Base-by-base conservation (phyloP, 2,797 vertebrate species). In the Acipenser oxyrinchus region DNA sequence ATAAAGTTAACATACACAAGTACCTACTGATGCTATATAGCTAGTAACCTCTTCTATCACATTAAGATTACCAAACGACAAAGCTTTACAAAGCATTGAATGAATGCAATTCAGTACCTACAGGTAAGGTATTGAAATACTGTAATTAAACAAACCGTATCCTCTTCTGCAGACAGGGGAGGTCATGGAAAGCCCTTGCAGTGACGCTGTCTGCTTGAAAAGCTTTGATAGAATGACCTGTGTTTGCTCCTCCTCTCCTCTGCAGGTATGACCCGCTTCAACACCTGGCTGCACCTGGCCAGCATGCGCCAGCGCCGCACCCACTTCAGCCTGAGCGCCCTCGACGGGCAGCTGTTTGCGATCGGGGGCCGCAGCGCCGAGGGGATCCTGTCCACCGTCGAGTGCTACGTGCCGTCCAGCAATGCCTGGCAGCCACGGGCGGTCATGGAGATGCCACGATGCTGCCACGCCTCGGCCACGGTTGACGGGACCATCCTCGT, bases 261-360 rank as follows among this genome's bases (percentile, higher is more conserved):
- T 5, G 11, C 77, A 94, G 92, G 75, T 93, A 91, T 0, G 92
- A 94, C 70, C 90, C 91, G 90, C 66, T 94, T 94, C 78, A 90
- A 92, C 81, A 89, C 86, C 66, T 93, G 92, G 92, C 83, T 94
- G 62, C 93, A 94, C 76, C 75, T 94, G 78, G 81, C 88, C 77
- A 87, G 88, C 81, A 93, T 91, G 92, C 86, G 87, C 6, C 91
- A 93, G 73, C 85, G 84, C 8, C 89, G 92, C 62, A 93, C 92
- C 0, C 92, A 93, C 79, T 94, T 93, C 87, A 92, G 91, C 37
- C 83, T 93, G 70, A 88, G 79, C 0, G 79, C 90, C 69, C 92
- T 86, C 48, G 74, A 86, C 0, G 90, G 92, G 6, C 90, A 89
- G 48, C 86, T 93, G 74, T 92, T 87, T 0, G 91, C 93, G 49